phyloP scores from a whole-genome alignment of 2,888 invertebrate species.

The Tetrapedia diversipes region DNA sequence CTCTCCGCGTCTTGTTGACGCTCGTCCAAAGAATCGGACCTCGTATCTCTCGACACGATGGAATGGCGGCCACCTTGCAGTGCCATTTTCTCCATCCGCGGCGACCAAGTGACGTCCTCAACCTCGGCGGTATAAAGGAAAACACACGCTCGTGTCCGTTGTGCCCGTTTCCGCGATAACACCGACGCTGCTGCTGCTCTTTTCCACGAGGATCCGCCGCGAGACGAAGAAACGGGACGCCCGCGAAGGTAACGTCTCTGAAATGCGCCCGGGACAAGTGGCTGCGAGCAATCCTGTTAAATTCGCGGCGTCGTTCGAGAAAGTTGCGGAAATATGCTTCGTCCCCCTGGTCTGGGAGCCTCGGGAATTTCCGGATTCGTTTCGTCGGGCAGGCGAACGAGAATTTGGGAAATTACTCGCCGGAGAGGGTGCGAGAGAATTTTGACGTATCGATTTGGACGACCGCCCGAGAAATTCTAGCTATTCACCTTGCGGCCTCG shows the following conservation, averaged over 20 bases:
- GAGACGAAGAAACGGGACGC: conserved; percentile 31
- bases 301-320: conserved; percentile 33
- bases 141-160: conserved; percentile 61
- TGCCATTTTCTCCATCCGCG: conserved; percentile 62
- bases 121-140: conserved; percentile 67
- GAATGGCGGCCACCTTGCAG: conserved; percentile 31
- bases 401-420: not conserved
- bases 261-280: conserved; percentile 50
- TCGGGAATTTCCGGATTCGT: not conserved
- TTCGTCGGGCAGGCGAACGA: not conserved
- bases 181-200: conserved; percentile 45
- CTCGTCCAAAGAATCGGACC: conserved; percentile 39
- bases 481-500: not conserved
- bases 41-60: conserved; percentile 35
- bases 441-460: not conserved
- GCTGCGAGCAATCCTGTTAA: conserved; percentile 42
- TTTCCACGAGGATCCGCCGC: conserved; percentile 37
- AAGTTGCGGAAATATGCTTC: conserved; percentile 45
- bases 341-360: not conserved
- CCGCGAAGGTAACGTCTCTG: conserved; percentile 64
- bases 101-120: conserved; percentile 63
- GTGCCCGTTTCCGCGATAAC: conserved; percentile 68
- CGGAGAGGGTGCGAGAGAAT: not conserved
- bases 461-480: not conserved
- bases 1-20: not conserved